Evolutionary conservation across 2,888 invertebrate genomes (phyloP), one percentile per base, ranked within the genome.

Genomic region (Alentia gelatinosa): DNA sequence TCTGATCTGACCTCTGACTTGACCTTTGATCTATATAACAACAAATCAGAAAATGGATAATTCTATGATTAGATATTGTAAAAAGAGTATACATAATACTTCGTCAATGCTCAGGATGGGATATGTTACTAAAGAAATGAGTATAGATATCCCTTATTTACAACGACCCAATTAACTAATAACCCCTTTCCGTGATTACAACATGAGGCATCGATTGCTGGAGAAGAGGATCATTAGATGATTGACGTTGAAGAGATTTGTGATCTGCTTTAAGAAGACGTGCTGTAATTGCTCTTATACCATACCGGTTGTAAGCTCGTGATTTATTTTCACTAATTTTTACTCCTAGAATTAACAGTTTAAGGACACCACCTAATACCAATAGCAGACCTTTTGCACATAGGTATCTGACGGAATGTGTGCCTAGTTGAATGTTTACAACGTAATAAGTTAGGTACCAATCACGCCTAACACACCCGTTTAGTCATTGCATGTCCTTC

Each of bases 21-120:
- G 68, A 68, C 79, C 79, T 79, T 63, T 79, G 39, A 79, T 39
- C 79, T 79, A 1, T 5, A 68, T 68, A 68, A 56, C 56, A 56
- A 56, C 56, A 4, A 12, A 56, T 56, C 56, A 56, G 56, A 56
- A 56, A 56, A n/a, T 56, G n/a, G 56, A 4, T 19, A 12, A 56
- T 56, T n/a, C n/a, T 56, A 56, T 56, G 19, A 19, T 19, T 56
- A 56, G 3, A 56, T 5, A 56, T n/a, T 56, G 12, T 56, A 19
- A 56, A 56, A 56, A 56, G n/a, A n/a, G n/a, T n/a, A n/a, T n/a
- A n/a, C n/a, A n/a, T n/a, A n/a, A n/a, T n/a, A n/a, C n/a, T n/a
- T n/a, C n/a, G n/a, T n/a, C n/a, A n/a, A n/a, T n/a, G n/a, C n/a
- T n/a, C n/a, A n/a, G n/a, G n/a, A n/a, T n/a, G n/a, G n/a, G n/a